Base-by-base conservation (phyloP, 2,113 vertebrate species). In the Lasiurus cinereus region DNA sequence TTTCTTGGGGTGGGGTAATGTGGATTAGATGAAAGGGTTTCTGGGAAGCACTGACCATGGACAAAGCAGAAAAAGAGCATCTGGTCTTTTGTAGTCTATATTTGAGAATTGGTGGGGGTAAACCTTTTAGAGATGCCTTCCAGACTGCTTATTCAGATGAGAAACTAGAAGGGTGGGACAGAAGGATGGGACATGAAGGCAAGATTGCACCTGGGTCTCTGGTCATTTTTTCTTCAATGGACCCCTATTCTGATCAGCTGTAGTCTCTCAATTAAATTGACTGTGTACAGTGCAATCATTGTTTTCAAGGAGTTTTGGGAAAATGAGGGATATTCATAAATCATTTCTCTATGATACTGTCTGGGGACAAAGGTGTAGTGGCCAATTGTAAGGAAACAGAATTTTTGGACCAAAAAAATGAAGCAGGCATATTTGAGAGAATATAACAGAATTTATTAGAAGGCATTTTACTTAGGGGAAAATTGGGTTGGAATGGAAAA, bases 271-370 rank as follows among this genome's bases (percentile, higher is more conserved):
- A 29, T 66, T 43, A 22, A 36, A 12, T 29, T 74, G 74, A 94
- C 39, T 8, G 1, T 83, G 22, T 59, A n/a, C 36, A 21, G 5
- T 16, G 29, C 33, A 18, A 19, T 59, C 54, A 56, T 36, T 79
- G 33, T 91, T 90, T 89, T 62, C 85, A 69, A 62, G 83, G 82
- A 54, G 56, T 84, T 89, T 86, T 18, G 88, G 90, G 39, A 50
- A 72, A 86, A 74, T 7, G 8, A 84, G 56, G 69, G 50, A 46
- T 76, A 24, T 8, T 59, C 21, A 12, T 69, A 19, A 43, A 46
- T 88, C 52, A 50, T 90, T 90, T 88, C 73, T 69, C 43, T 67
- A 0, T 50, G 56, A 31, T 39, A 14, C 29, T 82, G 78, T 82
- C 15, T 7, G 33, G 14, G 22, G 16, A 22, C 15, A 59, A 59